Evolutionary conservation across 2,888 invertebrate species (phyloP), one percentile per base, ranked within the genome.

Genomic region (Drosophila pullipes): DNA sequence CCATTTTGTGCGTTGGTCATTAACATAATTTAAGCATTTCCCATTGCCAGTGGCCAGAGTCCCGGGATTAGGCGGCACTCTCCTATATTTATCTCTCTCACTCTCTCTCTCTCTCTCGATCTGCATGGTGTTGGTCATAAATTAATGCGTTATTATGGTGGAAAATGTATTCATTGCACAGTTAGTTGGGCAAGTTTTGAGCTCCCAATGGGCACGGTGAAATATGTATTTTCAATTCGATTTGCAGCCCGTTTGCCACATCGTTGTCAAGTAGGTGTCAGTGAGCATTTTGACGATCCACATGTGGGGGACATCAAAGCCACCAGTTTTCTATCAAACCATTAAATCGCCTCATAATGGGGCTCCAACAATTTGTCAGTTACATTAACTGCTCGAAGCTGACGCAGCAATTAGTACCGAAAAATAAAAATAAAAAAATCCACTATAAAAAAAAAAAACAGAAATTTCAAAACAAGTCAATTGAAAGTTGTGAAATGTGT

Each of bases 11-110:
- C 33, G 28, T 25, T 55, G 31, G 49, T 49, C 57, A 74, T 74
- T 85, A 86, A 72, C 79, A 82, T 80, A 79, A 86, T 89, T 77
- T 69, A 69, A 37, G 67, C 83, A 87, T 81, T 86, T 74, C 71
- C 83, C 50, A 85, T 81, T 85, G 72, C 70, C 83, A 60, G 49
- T 49, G 44, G n/a, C 25, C 39, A 60, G 53, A 60, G 58, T 53
- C 55, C 41, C 25, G 16, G 69, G 53, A 74, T 69, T 77, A 76
- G 57, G 61, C 47, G 13, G n/a, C 53, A 37, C 25, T 35, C 25
- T 28, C 4, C 10, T 3, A 5, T 10, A 35, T 4, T 10, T 22
- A 4, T 53, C 54, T 37, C 2, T 22, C 6, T 18, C 18, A 2
- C 41, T 10, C 1, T 13, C 1, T 5, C 1, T 13, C 1, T 5